These are phyloP conservation scores for Megaceryle torquata DNA, from an alignment of 2,113 vertebrate species.

Conservation along the genomic window DNA sequence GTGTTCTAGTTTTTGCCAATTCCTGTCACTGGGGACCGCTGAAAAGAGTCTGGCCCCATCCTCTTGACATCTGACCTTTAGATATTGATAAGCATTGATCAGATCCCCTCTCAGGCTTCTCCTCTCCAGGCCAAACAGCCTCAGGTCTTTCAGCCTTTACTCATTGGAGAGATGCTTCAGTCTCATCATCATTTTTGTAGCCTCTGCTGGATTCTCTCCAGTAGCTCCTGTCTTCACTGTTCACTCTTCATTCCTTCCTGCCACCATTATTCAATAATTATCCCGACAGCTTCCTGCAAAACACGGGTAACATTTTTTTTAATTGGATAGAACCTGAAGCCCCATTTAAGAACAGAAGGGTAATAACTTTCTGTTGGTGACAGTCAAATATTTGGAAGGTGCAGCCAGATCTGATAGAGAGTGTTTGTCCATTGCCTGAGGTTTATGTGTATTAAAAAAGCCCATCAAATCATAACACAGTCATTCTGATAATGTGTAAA, in stretches of 20 bases:
- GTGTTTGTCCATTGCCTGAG: neutral
- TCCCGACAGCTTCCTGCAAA: neutral
- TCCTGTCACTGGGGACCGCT: too few relatives aligned
- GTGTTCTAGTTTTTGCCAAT: too few relatives aligned
- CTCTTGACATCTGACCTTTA: too few relatives aligned
- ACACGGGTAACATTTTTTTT: neutral
- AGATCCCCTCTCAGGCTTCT: too few relatives aligned
- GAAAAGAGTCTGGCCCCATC: too few relatives aligned
- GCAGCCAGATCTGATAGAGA: neutral
- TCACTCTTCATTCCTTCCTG: neutral
- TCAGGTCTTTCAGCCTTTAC: neutral
- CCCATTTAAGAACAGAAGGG: neutral
- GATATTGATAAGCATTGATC: too few relatives aligned
- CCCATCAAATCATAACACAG: neutral
- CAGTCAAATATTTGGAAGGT: neutral
- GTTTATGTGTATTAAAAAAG: neutral
- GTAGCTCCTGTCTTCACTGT: neutral
- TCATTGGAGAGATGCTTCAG: neutral
- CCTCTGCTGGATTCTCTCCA: too few relatives aligned
- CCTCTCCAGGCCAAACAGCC: too few relatives aligned
- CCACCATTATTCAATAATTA: neutral
- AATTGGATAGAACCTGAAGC: neutral
- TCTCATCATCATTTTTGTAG: neutral
- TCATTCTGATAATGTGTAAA: neutral
- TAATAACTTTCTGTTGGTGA: neutral